Conservation (phyloP, 2,888 invertebrate genomes). For the Plebejus melissa region DNA sequence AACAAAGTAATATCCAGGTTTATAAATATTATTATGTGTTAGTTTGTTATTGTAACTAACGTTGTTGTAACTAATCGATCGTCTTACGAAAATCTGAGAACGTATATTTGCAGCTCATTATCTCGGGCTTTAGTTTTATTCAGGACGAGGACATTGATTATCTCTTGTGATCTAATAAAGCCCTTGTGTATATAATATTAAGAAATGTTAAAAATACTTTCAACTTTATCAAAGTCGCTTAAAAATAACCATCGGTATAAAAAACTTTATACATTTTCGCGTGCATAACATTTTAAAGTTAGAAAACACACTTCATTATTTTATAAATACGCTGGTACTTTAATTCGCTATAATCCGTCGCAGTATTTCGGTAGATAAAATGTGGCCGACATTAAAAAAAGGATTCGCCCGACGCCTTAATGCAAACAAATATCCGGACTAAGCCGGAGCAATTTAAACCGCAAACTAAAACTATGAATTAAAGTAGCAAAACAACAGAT, state of each 20-base stretch:
- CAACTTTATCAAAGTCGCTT: background rate
- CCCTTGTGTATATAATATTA: background rate
- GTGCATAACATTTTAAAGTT: background rate
- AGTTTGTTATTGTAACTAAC: background rate
- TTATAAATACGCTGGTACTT: background rate
- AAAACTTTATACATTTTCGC: background rate
- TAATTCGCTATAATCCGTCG: constrained; percentile 7
- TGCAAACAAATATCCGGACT: constrained; percentile 23
- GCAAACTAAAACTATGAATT: constrained; percentile 58
- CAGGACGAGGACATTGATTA: background rate
- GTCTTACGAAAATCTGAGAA: background rate
- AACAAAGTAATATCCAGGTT: background rate
- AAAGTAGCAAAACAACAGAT: constrained; percentile 64
- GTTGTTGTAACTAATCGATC: background rate
- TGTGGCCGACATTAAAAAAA: constrained; percentile 19
- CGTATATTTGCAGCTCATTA: background rate
- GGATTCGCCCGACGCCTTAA: constrained; percentile 16
- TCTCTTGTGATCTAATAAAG: background rate
- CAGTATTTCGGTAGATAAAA: constrained; percentile 15
- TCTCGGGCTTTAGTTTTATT: background rate
- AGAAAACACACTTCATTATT: background rate
- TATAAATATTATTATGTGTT: background rate
- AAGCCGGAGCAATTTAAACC: constrained; percentile 48
- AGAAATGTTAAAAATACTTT: background rate
- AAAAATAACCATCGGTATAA: background rate